Percentiles rank a stretch among this genome's conserved stretches.
Evolutionary conservation across 2,113 vertebrate species (phyloP).

Genomic region (Equus przewalskii): DNA sequence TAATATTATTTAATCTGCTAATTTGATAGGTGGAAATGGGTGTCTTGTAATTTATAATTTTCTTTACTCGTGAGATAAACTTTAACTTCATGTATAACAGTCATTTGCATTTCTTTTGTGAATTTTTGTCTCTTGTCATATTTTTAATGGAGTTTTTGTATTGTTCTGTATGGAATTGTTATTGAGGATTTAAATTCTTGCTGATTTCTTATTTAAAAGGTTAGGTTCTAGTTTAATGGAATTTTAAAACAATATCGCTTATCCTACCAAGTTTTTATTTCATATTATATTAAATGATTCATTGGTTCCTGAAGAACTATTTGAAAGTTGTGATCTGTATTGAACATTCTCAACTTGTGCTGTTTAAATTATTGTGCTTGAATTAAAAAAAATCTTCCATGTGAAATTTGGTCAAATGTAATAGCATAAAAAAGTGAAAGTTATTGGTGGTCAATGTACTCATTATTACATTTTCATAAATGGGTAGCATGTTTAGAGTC

Average conservation of each 20-base stretch:
- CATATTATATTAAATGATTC: background rate
- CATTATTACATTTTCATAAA: background rate
- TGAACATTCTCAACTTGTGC: background rate
- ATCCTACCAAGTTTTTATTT: slow-evolving; percentile 3
- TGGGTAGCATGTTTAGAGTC: too few species aligned
- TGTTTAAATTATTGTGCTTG: background rate
- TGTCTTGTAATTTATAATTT: background rate
- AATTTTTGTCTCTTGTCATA: background rate
- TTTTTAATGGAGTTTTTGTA: slow-evolving; percentile 20
- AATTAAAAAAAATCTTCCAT: background rate
- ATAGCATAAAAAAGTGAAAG: background rate
- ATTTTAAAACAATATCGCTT: slow-evolving; percentile 8
- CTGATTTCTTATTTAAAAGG: background rate
- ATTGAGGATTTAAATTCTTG: background rate
- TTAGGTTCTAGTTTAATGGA: background rate
- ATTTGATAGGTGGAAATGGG: background rate
- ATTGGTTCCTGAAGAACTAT: background rate
- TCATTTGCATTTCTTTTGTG: background rate
- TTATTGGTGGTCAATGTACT: background rate
- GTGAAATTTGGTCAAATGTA: slow-evolving; percentile 1
- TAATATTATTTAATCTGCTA: background rate
- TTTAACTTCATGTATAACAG: background rate
- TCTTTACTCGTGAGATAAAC: background rate
- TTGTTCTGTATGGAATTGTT: background rate
- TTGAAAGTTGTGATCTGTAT: background rate